These are phyloP conservation scores for Ellobium chinense DNA, from an alignment of 2,888 invertebrate species.

Conservation along the genomic window DNA sequence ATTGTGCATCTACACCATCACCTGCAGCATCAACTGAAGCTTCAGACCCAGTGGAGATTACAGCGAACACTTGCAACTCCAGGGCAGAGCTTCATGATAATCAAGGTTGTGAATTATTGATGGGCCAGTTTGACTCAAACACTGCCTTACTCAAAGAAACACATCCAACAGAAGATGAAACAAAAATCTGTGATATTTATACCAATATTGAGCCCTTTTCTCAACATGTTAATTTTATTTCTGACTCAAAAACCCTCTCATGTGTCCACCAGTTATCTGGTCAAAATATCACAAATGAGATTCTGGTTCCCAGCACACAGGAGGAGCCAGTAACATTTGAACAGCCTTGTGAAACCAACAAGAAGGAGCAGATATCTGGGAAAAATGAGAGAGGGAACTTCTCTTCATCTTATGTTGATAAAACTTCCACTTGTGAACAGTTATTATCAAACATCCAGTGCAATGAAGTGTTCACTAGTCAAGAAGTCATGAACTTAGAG, in stretches of 20 bases:
- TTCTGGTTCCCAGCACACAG: not conserved
- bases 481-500: not conserved
- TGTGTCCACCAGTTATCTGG: constrained; percentile 12
- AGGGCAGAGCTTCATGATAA: constrained; percentile 3
- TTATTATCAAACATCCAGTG: too few relatives aligned
- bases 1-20: not conserved
- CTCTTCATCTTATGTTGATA: too few relatives aligned
- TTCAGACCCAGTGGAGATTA: not conserved
- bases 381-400: too few relatives aligned
- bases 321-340: too few relatives aligned
- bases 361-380: too few relatives aligned
- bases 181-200: constrained; percentile 21
- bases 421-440: too few relatives aligned
- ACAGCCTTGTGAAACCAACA: too few relatives aligned
- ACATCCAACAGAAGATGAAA: constrained; percentile 1
- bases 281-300: not conserved
- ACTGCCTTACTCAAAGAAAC: constrained; percentile 22
- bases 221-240: not conserved
- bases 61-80: not conserved
- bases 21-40: constrained; percentile 23
- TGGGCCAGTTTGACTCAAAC: not conserved
- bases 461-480: not conserved
- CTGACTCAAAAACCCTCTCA: not conserved
- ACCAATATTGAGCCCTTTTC: not conserved
- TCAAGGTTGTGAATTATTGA: constrained; percentile 26